These are phyloP conservation scores for Drosophila subsilvestris DNA, from an alignment of 2,888 invertebrate genomes.

Conservation along the genomic window DNA sequence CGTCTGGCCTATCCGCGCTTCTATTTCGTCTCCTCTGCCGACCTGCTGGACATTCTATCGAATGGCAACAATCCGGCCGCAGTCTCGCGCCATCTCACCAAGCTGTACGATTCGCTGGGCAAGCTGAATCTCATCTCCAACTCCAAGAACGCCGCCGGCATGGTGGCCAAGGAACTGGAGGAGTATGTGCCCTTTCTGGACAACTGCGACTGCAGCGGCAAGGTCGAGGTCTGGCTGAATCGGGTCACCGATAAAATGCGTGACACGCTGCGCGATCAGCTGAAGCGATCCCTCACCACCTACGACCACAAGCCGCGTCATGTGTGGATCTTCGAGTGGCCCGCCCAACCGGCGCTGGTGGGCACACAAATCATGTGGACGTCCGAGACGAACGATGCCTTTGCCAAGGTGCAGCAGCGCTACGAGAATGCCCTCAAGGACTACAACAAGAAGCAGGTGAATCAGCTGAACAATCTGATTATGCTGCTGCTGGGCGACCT, in stretches of 20 bases:
- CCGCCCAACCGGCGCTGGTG: conserved; percentile 95
- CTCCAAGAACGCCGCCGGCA: conserved; percentile 88
- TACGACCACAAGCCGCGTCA: conserved; percentile 96
- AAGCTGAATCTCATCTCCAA: conserved; percentile 86
- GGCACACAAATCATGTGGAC: conserved; percentile 99
- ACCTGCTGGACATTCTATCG: conserved; percentile 91
- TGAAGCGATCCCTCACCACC: conserved; percentile 91
- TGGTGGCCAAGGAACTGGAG: conserved; percentile 94
- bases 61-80: conserved; percentile 93
- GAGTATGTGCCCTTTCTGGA: conserved; percentile 88
- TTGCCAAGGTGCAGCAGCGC: conserved; percentile 94
- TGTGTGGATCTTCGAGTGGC: conserved; percentile 96
- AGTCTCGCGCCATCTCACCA: conserved; percentile 92
- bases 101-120: conserved; percentile 95
- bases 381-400: conserved; percentile 95
- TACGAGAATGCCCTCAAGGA: conserved; percentile 97
- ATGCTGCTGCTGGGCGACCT: conserved; percentile 92
- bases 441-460: conserved; percentile 94
- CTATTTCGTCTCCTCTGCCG: conserved; percentile 97
- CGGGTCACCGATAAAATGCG: conserved; percentile 94
- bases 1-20: conserved; percentile 96
- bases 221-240: conserved; percentile 96
- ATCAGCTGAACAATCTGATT: conserved; percentile 93
- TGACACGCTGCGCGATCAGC: conserved; percentile 90
- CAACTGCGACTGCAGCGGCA: conserved; percentile 93